Conservation (phyloP, 1,140 invertebrate genomes). For the Heliconius hermathena region DNA sequence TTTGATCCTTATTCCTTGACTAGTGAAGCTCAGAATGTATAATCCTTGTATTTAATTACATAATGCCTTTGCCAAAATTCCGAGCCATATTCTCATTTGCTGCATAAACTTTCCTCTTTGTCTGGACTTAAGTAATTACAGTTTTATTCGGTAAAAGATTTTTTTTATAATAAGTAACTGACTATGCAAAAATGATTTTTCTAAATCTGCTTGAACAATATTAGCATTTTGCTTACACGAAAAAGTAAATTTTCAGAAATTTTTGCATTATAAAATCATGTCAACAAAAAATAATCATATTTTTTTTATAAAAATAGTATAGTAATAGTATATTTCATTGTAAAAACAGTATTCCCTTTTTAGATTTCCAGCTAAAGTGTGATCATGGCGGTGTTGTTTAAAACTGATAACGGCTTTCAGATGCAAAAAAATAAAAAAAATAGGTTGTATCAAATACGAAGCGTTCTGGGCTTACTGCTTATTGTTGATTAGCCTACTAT, state of each 20-base stretch:
- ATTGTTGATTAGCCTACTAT: too few species aligned
- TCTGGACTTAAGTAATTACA: slow-evolving; percentile 25
- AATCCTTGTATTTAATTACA: slow-evolving; percentile 24
- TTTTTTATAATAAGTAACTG: not conserved
- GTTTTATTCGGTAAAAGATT: slow-evolving; percentile 18
- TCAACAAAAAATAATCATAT: too few species aligned
- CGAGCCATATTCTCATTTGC: slow-evolving; percentile 15
- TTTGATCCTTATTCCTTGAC: not conserved
- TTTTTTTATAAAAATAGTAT: too few species aligned
- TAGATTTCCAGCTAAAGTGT: too few species aligned
- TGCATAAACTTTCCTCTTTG: slow-evolving; percentile 31
- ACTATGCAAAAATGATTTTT: not conserved
- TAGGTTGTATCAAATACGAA: too few species aligned
- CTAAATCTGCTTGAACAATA: not conserved
- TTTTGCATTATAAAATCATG: too few species aligned
- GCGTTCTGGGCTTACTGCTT: too few species aligned
- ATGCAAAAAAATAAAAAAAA: too few species aligned
- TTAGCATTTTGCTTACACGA: not conserved
- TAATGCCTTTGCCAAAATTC: slow-evolving; percentile 25
- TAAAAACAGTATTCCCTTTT: too few species aligned
- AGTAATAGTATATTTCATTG: too few species aligned
- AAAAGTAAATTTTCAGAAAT: not conserved
- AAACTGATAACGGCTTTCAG: too few species aligned
- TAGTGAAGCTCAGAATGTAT: slow-evolving; percentile 9
- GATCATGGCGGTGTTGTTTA: too few species aligned